A percentile compares a stretch with the other conserved stretches of the same genome.
phyloP scores from a whole-genome alignment of 2,113 vertebrate species.

The Mesocricetus auratus region DNA sequence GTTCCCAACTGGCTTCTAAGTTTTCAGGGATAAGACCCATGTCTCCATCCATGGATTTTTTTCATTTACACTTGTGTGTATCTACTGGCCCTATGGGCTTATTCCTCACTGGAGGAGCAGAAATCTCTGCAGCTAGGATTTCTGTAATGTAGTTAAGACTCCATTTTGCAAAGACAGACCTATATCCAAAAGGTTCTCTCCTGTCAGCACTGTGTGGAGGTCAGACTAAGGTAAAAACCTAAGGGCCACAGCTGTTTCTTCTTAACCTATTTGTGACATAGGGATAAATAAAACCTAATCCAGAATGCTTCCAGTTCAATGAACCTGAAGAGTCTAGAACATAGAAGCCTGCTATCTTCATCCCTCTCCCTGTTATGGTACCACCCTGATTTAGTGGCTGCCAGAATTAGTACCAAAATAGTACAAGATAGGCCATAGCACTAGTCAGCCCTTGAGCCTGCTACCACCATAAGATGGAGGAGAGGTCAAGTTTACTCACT shows the following conservation, averaged over 20 bases:
- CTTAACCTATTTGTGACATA: background rate
- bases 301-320: background rate
- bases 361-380: background rate
- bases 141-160: background rate
- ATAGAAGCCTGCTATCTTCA: background rate
- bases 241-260: background rate
- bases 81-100: background rate
- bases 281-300: background rate
- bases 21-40: background rate
- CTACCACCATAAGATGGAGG: background rate
- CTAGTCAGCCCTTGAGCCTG: background rate
- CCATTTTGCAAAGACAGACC: background rate
- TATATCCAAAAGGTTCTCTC: background rate
- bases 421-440: background rate
- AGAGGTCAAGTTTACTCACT: constrained; percentile 83
- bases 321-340: background rate
- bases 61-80: background rate
- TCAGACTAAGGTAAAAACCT: background rate
- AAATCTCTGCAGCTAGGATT: background rate
- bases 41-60: background rate
- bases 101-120: background rate
- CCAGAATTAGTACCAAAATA: background rate
- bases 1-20: background rate
- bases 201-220: background rate
- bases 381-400: background rate